Conservation (phyloP, 2,113 vertebrate genomes). For the Carassius carassius region DNA sequence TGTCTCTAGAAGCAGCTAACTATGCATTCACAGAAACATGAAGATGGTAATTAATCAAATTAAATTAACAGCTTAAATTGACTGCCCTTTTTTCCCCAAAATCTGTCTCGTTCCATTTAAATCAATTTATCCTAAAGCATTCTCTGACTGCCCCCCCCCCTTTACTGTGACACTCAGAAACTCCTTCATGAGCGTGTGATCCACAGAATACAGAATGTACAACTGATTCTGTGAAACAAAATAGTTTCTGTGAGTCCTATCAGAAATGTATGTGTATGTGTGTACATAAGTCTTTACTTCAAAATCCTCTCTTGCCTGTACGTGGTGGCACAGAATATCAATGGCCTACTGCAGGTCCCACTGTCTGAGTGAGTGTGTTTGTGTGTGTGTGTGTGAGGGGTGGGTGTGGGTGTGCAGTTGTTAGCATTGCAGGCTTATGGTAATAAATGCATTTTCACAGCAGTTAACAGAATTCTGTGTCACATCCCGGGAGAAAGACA, state of each 20-base stretch:
- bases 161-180: constrained; percentile 2
- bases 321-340: constrained; percentile 59
- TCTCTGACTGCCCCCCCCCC: neutral
- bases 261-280: constrained; percentile 47
- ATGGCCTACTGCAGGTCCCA: constrained; percentile 43
- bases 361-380: constrained; percentile 24
- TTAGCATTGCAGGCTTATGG: constrained; percentile 51
- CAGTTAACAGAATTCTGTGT: constrained; percentile 73
- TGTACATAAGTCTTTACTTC: constrained; percentile 51
- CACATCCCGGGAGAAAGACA: constrained; percentile 73
- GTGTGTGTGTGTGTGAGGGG: constrained; percentile 20
- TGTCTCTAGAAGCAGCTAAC: neutral
- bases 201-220: constrained; percentile 42
- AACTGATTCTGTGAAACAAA: neutral
- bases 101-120: constrained; percentile 46
- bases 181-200: constrained; percentile 28
- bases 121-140: constrained; percentile 36
- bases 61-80: constrained; percentile 13
- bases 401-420: neutral
- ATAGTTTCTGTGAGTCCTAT: neutral
- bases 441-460: constrained; percentile 57
- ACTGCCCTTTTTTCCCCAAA: neutral
- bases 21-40: neutral
- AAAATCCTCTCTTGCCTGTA: constrained; percentile 53
- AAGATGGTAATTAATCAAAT: neutral